Base-by-base conservation (phyloP, 2,113 vertebrate species). In the Nothobranchius furzeri region DNA sequence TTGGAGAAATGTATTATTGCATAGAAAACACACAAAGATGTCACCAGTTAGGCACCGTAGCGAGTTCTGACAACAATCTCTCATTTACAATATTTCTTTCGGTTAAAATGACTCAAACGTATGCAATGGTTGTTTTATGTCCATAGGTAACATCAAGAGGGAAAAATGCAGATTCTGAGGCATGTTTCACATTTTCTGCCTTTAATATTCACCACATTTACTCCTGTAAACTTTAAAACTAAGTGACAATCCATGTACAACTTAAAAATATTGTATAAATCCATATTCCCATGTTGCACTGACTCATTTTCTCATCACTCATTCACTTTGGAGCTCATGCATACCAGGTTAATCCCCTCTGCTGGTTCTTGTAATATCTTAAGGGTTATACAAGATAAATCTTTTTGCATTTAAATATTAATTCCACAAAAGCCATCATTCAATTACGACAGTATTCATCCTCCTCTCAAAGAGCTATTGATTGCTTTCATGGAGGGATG, bases 361-460 rank as follows among this genome's bases (percentile, higher is more conserved):
- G 9, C 24, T 49, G 70, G n/a, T 47, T 76, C 46, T 55, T 53
- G 48, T 54, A 25, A 54, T 43, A 74, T 24, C 56, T 55, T 17
- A 52, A 46, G n/a, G 56, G 60, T 76, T 64, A 57, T 20, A 20
- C 24, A 61, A 56, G 40, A 83, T 79, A 72, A 57, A 67, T 75
- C 51, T 72, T 71, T 72, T 71, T 54, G 62, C 47, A 12, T 53
- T 68, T 62, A 43, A 72, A 75, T 46, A 68, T 63, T 52, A 69
- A 10, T 37, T 53, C 1, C 58, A 58, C 24, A 63, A 35, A 56
- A 71, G 12, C 2, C n/a, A 48, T 66, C 58, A 55, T 63, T 76
- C 65, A 74, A 66, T 80, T 40, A 76, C 13, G 45, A 11, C 46
- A 47, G 48, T 48, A 25, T 70, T 68, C 43, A 54, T 77, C 30